Conservation (phyloP, 2,797 vertebrate species). For the Furcifer pardalis region DNA sequence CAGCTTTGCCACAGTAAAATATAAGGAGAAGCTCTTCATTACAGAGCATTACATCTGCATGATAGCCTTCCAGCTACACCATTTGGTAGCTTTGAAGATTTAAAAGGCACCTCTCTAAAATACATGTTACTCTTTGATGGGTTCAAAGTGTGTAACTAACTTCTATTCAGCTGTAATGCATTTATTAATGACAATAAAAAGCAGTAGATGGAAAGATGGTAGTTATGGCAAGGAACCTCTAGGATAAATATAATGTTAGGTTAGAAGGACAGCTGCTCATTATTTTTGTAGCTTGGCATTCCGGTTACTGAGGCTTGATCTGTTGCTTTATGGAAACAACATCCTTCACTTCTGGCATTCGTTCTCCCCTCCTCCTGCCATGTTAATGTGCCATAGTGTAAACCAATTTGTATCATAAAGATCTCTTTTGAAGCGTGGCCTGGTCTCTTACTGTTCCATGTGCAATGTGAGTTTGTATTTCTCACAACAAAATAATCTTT, state of each 20-base stretch:
- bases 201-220: slow-evolving; percentile 34
- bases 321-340: neutral
- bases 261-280: neutral
- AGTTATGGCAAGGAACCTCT: slow-evolving; percentile 25
- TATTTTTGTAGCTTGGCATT: slow-evolving; percentile 44
- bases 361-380: neutral
- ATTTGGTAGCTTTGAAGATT: slow-evolving; percentile 40
- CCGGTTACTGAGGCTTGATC: neutral
- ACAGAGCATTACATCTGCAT: slow-evolving; percentile 31
- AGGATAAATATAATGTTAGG: slow-evolving; percentile 24
- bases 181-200: slow-evolving; percentile 54
- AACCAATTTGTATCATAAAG: accelerated
- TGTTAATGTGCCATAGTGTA: accelerated
- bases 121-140: slow-evolving; percentile 39
- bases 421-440: neutral
- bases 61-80: slow-evolving; percentile 43
- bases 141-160: slow-evolving; percentile 54
- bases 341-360: neutral
- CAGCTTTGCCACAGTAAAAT: slow-evolving; percentile 36
- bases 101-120: slow-evolving; percentile 38
- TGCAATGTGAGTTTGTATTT: neutral
- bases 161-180: slow-evolving; percentile 34
- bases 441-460: neutral
- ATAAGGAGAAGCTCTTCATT: slow-evolving; percentile 31
- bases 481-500: slow-evolving; percentile 47